Evolutionary conservation across 2,888 invertebrate species (phyloP).

Genomic region (Platycheirus rosarum): DNA sequence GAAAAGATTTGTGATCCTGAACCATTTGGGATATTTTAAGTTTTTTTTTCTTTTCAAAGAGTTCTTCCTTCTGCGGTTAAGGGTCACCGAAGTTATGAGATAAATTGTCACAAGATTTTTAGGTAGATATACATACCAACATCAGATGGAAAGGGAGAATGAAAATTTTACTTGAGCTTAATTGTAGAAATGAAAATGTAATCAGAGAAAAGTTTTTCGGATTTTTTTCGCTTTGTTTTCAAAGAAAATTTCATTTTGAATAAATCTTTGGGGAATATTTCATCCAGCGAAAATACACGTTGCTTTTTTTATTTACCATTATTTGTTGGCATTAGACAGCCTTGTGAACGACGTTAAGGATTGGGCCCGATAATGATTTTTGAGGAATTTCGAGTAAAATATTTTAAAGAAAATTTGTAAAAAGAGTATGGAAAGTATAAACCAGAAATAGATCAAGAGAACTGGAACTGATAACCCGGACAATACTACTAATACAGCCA

Average conservation of each 20-base stretch:
- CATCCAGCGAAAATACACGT: not conserved
- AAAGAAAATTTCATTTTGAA: conserved; percentile 1
- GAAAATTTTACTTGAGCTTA: conserved; percentile 36
- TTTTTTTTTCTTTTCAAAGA: conserved; percentile 11
- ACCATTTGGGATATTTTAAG: conserved; percentile 26
- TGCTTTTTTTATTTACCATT: no score
- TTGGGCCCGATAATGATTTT: not conserved
- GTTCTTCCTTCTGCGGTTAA: conserved; percentile 46
- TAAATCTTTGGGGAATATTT: not conserved
- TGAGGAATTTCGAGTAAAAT: no score
- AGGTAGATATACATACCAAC: conserved; percentile 3
- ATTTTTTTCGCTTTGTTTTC: not conserved
- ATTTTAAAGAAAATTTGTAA: no score
- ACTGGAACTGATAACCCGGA: no score
- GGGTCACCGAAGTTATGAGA: conserved; percentile 70
- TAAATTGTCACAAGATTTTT: conserved; percentile 60
- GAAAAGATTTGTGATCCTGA: conserved; percentile 72
- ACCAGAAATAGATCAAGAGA: no score
- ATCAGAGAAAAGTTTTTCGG: conserved; percentile 47
- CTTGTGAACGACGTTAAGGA: not conserved
- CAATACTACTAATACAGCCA: no score
- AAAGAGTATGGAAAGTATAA: no score
- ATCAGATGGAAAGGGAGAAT: not conserved
- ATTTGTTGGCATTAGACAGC: not conserved
- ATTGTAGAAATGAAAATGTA: conserved; percentile 63